Percentiles rank a stretch among this genome's conserved stretches.
Conservation (phyloP, 2,797 vertebrate species). For the Thripadectes ignobilis region DNA sequence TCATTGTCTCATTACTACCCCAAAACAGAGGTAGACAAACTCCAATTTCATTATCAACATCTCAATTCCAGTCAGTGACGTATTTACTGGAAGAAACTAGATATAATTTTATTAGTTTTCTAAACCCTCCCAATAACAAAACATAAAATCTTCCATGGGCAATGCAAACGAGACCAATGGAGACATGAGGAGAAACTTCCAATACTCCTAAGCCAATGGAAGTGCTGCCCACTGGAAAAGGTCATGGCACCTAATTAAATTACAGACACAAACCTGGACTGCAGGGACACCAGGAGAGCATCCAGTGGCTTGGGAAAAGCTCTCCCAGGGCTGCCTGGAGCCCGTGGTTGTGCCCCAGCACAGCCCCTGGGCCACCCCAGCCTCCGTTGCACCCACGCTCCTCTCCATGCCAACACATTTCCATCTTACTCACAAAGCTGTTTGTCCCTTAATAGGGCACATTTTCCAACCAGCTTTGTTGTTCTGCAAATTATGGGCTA, state of each 20-base stretch:
- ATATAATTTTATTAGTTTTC: background rate
- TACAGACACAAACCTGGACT: background rate
- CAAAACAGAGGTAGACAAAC: background rate
- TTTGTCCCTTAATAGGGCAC: background rate
- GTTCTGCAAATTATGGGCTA: conserved; percentile 50
- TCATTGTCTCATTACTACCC: background rate
- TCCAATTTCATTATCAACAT: conserved; percentile 33
- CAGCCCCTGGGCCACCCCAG: background rate
- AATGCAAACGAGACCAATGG: background rate
- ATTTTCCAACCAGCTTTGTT: conserved; percentile 7
- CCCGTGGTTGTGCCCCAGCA: background rate
- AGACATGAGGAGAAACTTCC: background rate
- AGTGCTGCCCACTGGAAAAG: background rate
- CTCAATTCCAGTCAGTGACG: conserved; percentile 15
- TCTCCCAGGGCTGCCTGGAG: background rate
- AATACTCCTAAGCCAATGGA: background rate
- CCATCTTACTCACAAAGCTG: background rate
- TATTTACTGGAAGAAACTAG: background rate
- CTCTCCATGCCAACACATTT: background rate
- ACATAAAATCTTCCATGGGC: background rate
- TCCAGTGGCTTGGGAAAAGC: background rate
- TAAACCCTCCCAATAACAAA: background rate
- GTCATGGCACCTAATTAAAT: background rate
- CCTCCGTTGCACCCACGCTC: background rate
- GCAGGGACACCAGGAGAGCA: background rate